Percentiles rank a stretch among this genome's conserved stretches.
Conservation (phyloP, 2,888 invertebrate species). For the Thyatira batis region DNA sequence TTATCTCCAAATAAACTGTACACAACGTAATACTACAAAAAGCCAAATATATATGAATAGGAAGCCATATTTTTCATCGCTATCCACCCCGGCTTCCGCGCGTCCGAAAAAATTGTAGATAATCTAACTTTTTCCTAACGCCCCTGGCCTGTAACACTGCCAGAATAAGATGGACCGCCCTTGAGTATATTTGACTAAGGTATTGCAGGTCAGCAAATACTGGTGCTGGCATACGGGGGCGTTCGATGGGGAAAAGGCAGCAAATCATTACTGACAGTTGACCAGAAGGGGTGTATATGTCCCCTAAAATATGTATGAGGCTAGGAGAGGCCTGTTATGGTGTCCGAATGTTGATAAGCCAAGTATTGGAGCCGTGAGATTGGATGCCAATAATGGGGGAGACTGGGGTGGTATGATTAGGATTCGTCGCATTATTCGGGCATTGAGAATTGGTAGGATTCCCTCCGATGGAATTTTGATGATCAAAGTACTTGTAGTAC, state of each 20-base stretch:
- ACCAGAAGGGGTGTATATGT: slow-evolving; percentile 74
- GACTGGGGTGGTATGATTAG: slow-evolving; percentile 59
- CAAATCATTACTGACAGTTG: slow-evolving; percentile 83
- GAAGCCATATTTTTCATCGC: slow-evolving; percentile 79
- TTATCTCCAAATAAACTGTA: slow-evolving; percentile 1
- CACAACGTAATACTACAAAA: slow-evolving; percentile 54
- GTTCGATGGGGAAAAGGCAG: slow-evolving; percentile 70
- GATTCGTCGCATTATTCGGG: slow-evolving; percentile 53
- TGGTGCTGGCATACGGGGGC: slow-evolving; percentile 61
- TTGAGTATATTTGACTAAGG: slow-evolving; percentile 11
- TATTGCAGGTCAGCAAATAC: slow-evolving; percentile 28
- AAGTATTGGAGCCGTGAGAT: slow-evolving; percentile 71
- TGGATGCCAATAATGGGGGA: slow-evolving; percentile 64
- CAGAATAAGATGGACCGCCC: slow-evolving; percentile 34
- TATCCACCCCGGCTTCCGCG: slow-evolving; percentile 72
- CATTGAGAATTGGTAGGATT: slow-evolving; percentile 39
- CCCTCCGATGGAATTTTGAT: slow-evolving; percentile 45
- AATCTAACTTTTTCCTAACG: slow-evolving; percentile 79
- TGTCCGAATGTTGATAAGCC: slow-evolving; percentile 83
- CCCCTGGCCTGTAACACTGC: slow-evolving; percentile 58
- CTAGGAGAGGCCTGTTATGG: slow-evolving; percentile 78
- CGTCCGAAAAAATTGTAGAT: slow-evolving; percentile 80
- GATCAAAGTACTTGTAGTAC: slow-evolving; percentile 34
- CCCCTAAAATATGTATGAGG: slow-evolving; percentile 82
- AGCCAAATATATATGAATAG: slow-evolving; percentile 69